Conservation (phyloP, 2,113 vertebrate genomes). For the Sinocyclocheilus anophthalmus region DNA sequence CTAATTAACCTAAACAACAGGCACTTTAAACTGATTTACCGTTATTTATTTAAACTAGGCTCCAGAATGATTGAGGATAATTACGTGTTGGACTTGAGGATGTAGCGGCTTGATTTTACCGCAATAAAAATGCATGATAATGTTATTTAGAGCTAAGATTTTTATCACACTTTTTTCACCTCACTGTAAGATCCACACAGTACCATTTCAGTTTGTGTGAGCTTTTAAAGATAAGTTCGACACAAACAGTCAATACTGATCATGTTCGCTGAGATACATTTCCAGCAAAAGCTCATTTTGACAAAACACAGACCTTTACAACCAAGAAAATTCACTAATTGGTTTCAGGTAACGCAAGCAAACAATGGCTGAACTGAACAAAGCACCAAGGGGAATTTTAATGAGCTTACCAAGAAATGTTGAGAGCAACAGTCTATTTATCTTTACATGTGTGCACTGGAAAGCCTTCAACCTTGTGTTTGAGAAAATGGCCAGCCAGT, state of each 20-base stretch:
- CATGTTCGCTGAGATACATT: neutral
- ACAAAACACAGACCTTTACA: constrained; percentile 1
- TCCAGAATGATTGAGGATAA: neutral
- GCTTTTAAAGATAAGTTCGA: neutral
- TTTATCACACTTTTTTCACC: neutral
- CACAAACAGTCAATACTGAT: neutral
- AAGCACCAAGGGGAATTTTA: neutral
- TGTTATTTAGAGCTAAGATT: neutral
- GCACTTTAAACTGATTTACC: neutral
- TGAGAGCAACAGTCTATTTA: constrained; percentile 9
- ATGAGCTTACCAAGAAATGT: constrained; percentile 2
- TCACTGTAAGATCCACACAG: neutral
- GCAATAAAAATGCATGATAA: neutral
- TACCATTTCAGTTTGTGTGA: neutral
- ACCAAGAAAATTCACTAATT: neutral
- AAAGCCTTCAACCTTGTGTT: neutral
- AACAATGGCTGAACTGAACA: neutral
- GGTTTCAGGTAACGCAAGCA: neutral
- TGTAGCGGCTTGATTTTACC: neutral
- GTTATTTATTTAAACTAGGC: neutral
- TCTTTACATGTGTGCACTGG: neutral
- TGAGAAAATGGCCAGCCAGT: neutral
- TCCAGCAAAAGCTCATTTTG: neutral
- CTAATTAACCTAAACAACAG: neutral
- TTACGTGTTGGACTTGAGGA: neutral